Percentiles rank a stretch among this genome's conserved stretches.
Conservation (phyloP, 2,888 invertebrate genomes). For the Protophormia terraenovae region DNA sequence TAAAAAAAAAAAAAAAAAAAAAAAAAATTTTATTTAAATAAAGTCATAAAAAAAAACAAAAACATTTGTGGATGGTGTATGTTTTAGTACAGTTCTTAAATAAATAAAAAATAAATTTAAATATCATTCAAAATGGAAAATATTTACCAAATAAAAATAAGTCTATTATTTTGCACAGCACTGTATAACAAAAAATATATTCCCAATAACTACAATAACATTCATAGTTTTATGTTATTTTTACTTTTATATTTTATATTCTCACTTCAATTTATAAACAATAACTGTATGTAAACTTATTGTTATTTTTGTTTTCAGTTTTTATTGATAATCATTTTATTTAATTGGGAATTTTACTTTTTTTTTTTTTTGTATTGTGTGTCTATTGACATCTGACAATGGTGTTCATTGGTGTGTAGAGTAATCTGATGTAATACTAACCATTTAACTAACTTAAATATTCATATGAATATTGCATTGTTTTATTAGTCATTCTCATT, state of each 20-base stretch:
- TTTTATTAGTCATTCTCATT: constrained; percentile 23
- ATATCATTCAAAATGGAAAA: too few species aligned
- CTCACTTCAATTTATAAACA: neutral
- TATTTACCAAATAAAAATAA: too few species aligned
- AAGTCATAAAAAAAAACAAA: too few species aligned
- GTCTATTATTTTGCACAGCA: too few species aligned
- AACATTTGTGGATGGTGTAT: too few species aligned
- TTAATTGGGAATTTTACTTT: constrained; percentile 28
- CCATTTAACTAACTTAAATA: neutral
- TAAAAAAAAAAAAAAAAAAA: too few species aligned
- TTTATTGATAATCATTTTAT: constrained; percentile 14
- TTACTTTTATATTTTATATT: neutral
- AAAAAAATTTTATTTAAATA: too few species aligned
- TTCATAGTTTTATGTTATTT: too few species aligned
- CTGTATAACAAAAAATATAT: neutral
- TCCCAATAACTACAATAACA: neutral
- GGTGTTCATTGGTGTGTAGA: neutral
- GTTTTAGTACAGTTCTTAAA: too few species aligned
- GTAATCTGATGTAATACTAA: neutral
- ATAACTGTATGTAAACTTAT: neutral
- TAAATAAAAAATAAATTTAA: too few species aligned
- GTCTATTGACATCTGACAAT: neutral
- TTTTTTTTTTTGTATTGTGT: constrained; percentile 5
- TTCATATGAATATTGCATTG: too few species aligned
- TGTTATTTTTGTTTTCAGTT: neutral